Evolutionary conservation across 2,113 vertebrate genomes (phyloP).

Genomic region (Grallaria varia): DNA sequence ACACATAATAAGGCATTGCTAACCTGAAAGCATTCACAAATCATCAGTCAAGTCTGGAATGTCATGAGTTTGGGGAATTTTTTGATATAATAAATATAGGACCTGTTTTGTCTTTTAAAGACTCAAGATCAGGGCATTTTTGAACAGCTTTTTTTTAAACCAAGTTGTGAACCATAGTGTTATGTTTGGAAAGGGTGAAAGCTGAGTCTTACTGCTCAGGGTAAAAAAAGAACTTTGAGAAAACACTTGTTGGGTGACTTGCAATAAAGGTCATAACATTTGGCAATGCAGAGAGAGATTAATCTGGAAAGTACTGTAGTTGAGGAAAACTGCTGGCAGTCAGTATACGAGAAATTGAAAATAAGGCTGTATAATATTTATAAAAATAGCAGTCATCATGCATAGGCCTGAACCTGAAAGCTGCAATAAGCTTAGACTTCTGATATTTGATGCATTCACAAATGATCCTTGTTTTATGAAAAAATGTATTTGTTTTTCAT

Average conservation of each 20-base stretch:
- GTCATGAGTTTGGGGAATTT: conserved; percentile 9
- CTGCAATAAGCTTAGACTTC: neutral
- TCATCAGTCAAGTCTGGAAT: conserved; percentile 25
- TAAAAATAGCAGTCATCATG: neutral
- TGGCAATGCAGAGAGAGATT: neutral
- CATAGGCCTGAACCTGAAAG: neutral
- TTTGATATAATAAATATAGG: conserved; percentile 30
- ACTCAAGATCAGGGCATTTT: neutral
- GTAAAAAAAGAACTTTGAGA: neutral
- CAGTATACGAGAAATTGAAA: conserved; percentile 18
- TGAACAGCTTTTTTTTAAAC: neutral
- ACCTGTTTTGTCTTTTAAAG: conserved; percentile 22
- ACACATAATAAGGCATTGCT: neutral
- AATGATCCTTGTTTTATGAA: neutral
- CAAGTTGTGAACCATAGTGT: neutral
- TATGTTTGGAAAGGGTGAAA: conserved; percentile 45
- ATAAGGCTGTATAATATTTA: neutral
- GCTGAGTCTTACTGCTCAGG: neutral
- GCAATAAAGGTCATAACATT: conserved; percentile 12
- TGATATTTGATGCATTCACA: neutral
- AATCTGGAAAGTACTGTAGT: neutral
- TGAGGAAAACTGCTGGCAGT: conserved; percentile 1
- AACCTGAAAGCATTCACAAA: conserved; percentile 23
- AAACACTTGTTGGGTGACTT: conserved; percentile 23
- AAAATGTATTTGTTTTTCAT: neutral